phyloP scores from a whole-genome alignment of 1,140 invertebrate species.

The Gonatopus flavifemur region DNA sequence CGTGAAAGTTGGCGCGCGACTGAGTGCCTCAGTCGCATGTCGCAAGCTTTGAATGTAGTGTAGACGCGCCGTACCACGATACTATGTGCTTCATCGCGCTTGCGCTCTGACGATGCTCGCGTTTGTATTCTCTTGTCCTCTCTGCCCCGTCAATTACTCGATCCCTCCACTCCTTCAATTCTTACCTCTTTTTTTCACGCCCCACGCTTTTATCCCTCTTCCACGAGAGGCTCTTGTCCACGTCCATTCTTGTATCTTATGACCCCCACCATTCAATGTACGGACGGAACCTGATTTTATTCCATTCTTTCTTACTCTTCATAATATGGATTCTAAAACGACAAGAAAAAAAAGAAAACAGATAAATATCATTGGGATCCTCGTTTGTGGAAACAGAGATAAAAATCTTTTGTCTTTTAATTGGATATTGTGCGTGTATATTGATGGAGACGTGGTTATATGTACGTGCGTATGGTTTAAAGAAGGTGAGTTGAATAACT shows the following conservation, averaged over 20 bases:
- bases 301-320: too few relatives aligned
- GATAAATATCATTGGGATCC: too few relatives aligned
- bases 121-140: neutral
- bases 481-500: too few relatives aligned
- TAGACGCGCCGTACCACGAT: constrained; percentile 26
- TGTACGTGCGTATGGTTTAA: too few relatives aligned
- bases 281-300: neutral
- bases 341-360: too few relatives aligned
- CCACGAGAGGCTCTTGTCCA: neutral
- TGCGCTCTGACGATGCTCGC: constrained; percentile 8
- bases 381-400: too few relatives aligned
- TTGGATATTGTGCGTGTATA: too few relatives aligned
- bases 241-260: constrained; percentile 1
- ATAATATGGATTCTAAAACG: too few relatives aligned
- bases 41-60: constrained; percentile 56
- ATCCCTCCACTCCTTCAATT: neutral
- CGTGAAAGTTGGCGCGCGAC: constrained; percentile 54
- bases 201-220: neutral
- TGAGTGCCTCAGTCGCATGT: constrained; percentile 49
- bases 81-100: constrained; percentile 26
- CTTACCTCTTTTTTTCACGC: neutral
- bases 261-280: neutral
- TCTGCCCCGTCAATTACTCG: constrained; percentile 1
- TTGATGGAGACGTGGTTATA: too few relatives aligned
- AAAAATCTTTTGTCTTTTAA: too few relatives aligned